Conservation (phyloP, 2,797 vertebrate genomes). For the Salmo trutta region DNA sequence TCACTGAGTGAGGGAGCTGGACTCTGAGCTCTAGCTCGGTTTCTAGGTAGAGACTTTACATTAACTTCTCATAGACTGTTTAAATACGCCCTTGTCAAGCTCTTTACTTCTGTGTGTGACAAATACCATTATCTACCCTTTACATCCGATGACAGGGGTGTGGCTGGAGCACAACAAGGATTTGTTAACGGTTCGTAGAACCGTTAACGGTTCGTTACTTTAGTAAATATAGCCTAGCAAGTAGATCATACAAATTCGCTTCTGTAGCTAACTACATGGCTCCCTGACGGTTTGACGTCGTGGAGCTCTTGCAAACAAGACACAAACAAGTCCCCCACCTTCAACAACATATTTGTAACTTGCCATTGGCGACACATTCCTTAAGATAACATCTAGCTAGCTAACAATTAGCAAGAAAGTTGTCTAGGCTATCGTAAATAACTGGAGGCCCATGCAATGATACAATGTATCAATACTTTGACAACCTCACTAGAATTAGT, state of each 20-base stretch:
- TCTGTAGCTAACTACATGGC: neutral
- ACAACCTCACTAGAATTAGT: neutral
- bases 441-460: neutral
- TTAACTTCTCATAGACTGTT: neutral
- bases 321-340: neutral
- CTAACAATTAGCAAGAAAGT: neutral
- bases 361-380: constrained; percentile 13
- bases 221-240: too few relatives aligned
- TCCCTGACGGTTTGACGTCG: neutral
- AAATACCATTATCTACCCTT: constrained; percentile 13
- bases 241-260: neutral
- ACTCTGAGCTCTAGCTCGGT: neutral
- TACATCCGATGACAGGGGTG: constrained; percentile 15
- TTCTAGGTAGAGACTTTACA: neutral
- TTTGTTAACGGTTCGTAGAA: constrained; percentile 1
- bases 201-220: neutral
- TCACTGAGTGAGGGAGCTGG: neutral
- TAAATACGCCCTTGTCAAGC: neutral
- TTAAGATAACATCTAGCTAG: constrained; percentile 19
- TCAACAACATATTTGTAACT: neutral
- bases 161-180: neutral
- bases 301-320: neutral
- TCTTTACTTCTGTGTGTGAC: neutral
- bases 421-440: neutral
- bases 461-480: neutral